Base-by-base conservation (phyloP, 2,113 vertebrate species). In the Trachemys scripta region DNA sequence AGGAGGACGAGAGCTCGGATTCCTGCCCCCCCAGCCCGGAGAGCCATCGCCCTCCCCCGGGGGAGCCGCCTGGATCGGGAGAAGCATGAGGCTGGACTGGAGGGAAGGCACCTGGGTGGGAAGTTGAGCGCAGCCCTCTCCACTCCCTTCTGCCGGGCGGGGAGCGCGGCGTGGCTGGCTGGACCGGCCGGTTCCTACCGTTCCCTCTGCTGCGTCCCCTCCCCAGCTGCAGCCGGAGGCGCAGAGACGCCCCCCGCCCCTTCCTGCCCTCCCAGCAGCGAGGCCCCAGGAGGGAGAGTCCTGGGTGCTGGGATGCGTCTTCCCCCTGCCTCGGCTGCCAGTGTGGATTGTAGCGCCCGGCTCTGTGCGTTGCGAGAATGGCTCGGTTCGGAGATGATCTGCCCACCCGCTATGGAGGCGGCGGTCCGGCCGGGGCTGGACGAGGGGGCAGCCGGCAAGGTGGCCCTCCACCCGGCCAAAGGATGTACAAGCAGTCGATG, bases 401-500 rank as follows among this genome's bases (percentile, higher is more conserved):
- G 97, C 98, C 99, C 90, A 98, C 98, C 98, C 99, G 99, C 95
- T 99, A 99, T 98, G 99, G 98, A 96, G 98, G 98, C 97, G 96
- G 98, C 97, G 97, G 98, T 94, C 97, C 98, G 89, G 97, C 98
- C 98, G 98, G 95, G 94, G 97, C 96, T 96, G 98, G 98, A 94
- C 98, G 98, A 98, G 99, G 98, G 94, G 98, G 98, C 96, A 98
- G 90, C 98, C 98, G 99, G 95, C 99, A 98, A 85, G 99, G 98
- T 83, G 99, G 99, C 72, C 99, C 99, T 98, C 99, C 98, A 49
- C 98, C 98, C 86, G 99, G 97, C 88, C 99, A 97, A 84, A 98
- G 99, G 97, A 97, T 99, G 96, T 99, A 99, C 98, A 99, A 99
- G 97, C 99, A 99, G 96, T 98, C 99, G 82, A 99, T 99, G 99